Evolutionary conservation across 2,888 invertebrate genomes (phyloP), one percentile per base, ranked within the genome.

Genomic region (Morinoia aosen): DNA sequence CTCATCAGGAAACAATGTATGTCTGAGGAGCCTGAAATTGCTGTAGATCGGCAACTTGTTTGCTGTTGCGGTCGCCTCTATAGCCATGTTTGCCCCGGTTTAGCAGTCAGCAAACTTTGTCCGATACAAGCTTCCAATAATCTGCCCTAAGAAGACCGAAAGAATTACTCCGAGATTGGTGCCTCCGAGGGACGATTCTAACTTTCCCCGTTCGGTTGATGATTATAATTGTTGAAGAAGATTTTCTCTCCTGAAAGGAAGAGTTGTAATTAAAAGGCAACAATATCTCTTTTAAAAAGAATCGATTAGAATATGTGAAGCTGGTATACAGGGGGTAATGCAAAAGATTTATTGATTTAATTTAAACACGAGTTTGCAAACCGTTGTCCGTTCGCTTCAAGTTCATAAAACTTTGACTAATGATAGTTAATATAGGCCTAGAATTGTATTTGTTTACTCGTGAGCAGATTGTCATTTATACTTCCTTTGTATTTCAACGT

Each of bases 81-180:
- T 90, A 90, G 90, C 40, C 40, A 19, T 90, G 90, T 90, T 90
- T 90, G 90, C 25, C 40, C 8, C 40, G 48, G 39, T 48, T 90
- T 48, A 39, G 90, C 90, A 11, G 90, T 48, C 48, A 39, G 39
- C 90, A 90, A 90, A 90, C 90, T 90, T 90, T 48, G 90, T 12
- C 90, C 90, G 90, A 90, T 90, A 90, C 90, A 90, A 39, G 90
- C 90, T 90, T 90, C 90, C 90, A 39, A 90, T 90, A 90, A 90
- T 90, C 90, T 48, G 90, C 40, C 40, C 40, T 40, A 48, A 90
- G 40, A 40, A 39, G 90, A 25, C 90, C 90, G 40, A 40, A 90
- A 90, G 39, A 90, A 90, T 48, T 90, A 48, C 40, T 90, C 40
- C 39, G 90, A 40, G 40, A 90, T 90, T 90, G 90, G 90, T 39